Conservation (phyloP, 1,140 invertebrate genomes). For the Euglossa dilemma region DNA sequence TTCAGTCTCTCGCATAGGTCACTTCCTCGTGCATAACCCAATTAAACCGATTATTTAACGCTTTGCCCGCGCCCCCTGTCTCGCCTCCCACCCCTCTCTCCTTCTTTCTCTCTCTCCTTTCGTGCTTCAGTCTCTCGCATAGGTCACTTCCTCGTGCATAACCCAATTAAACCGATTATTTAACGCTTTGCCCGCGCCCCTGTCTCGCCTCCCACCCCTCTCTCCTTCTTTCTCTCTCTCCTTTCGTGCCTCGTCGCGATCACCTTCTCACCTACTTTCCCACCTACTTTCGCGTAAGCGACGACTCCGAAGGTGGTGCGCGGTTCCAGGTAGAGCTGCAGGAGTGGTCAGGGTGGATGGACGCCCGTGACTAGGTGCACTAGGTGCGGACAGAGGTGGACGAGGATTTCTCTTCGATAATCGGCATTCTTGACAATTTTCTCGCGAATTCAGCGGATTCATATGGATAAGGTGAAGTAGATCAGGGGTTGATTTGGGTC, state of each 20-base stretch:
- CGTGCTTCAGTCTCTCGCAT: conserved; percentile 69
- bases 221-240: not conserved
- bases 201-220: conserved; percentile 38
- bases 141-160: conserved; percentile 82
- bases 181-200: conserved; percentile 70
- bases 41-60: conserved; percentile 81
- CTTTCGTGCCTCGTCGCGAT: not conserved
- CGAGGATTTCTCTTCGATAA: too few relatives aligned
- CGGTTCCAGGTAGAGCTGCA: conserved; percentile 12
- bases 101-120: not conserved
- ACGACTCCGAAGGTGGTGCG: not conserved
- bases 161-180: conserved; percentile 82
- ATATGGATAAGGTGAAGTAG: too few relatives aligned
- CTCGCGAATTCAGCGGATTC: too few relatives aligned
- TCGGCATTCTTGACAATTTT: too few relatives aligned
- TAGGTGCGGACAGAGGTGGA: not conserved
- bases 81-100: conserved; percentile 36
- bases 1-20: conserved; percentile 73
- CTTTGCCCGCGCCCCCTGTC: conserved; percentile 56
- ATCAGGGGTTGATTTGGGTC: too few relatives aligned
- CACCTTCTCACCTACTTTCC: conserved; percentile 43
- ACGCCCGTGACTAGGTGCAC: not conserved
- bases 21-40: conserved; percentile 82
- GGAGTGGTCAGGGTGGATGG: not conserved
- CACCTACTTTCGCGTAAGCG: conserved; percentile 34